phyloP scores from a whole-genome alignment of 2,797 vertebrate species.

The Syngnathus rostellatus region DNA sequence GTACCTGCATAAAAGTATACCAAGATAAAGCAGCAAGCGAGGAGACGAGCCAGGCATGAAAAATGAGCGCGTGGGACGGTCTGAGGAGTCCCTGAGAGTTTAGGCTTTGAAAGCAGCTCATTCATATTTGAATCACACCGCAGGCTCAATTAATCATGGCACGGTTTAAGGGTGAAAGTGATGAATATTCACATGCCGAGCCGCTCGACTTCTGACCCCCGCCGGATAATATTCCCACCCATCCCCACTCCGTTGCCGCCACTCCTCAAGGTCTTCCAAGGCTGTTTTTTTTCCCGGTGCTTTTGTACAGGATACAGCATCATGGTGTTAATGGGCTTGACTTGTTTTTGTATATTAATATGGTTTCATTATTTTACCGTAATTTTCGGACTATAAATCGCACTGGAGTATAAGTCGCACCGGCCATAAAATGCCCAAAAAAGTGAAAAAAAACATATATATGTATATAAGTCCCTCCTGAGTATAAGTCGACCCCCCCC shows the following conservation, averaged over 20 bases:
- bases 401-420: too few species aligned
- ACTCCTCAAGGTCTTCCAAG: conserved; percentile 3
- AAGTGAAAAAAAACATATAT: too few species aligned
- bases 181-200: conserved; percentile 64
- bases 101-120: conserved; percentile 53
- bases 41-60: conserved; percentile 48
- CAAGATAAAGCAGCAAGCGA: neutral
- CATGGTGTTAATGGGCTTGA: neutral
- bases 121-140: conserved; percentile 68
- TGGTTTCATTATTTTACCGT: too few species aligned
- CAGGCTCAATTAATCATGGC: conserved; percentile 67
- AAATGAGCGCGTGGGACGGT: conserved; percentile 46
- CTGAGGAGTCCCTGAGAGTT: conserved; percentile 52
- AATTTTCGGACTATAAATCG: too few species aligned
- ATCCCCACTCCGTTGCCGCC: too few species aligned
- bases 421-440: too few species aligned
- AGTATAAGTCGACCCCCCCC: too few species aligned
- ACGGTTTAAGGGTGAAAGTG: conserved; percentile 59
- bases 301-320: neutral
- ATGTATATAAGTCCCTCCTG: too few species aligned
- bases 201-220: conserved; percentile 50
- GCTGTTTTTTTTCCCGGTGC: neutral
- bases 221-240: conserved; percentile 8
- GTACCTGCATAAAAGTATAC: neutral
- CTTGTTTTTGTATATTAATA: too few species aligned